Evolutionary conservation across 2,113 vertebrate species (phyloP), one percentile per base, ranked within the genome.

Genomic region (Uria aalge): DNA sequence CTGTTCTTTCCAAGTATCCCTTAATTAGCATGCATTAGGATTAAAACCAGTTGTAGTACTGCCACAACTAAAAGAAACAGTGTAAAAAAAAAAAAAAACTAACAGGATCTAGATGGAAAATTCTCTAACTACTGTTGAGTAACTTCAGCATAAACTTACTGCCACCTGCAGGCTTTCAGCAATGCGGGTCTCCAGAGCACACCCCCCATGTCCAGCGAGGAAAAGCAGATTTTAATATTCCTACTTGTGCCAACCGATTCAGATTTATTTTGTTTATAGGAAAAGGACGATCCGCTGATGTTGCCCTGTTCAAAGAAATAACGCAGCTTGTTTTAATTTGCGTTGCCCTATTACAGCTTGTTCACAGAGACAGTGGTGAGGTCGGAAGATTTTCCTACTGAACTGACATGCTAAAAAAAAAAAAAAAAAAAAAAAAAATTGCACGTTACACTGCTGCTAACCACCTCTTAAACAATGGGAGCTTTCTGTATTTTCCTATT

Each of bases 161-260:
- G 98, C 98, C 98, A 98, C 94, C 98, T 98, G 96, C 98, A 98
- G 97, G 96, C 87, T 95, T 91, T 47, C 53, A 38, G 57, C 16
- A 45, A 82, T 94, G 72, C 22, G 41, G 32, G 63, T 27, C 29
- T 30, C 10, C 30, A 45, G 23, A 64, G 23, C 53, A 50, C 9
- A 26, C 32, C 29, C 32, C 47, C 75, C 38, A 36, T 10, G 19
- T 26, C 47, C 69, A 15, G 0, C 2, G 27, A 38, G 21, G 15
- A 9, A 88, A 79, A n/a, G 16, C 7, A 75, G 27, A 62, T 63
- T 63, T 40, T 16, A 2, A n/a, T 17, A 15, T 14, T 64, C 27
- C 56, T 48, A 2, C 10, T 62, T 16, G 0, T 13, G 22, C 32
- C n/a, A 75, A 53, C 13, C 11, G 45, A 43, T 68, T 71, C 57